Evolutionary conservation across 2,797 vertebrate genomes (phyloP).

Genomic region (Anisognathus igniventris): DNA sequence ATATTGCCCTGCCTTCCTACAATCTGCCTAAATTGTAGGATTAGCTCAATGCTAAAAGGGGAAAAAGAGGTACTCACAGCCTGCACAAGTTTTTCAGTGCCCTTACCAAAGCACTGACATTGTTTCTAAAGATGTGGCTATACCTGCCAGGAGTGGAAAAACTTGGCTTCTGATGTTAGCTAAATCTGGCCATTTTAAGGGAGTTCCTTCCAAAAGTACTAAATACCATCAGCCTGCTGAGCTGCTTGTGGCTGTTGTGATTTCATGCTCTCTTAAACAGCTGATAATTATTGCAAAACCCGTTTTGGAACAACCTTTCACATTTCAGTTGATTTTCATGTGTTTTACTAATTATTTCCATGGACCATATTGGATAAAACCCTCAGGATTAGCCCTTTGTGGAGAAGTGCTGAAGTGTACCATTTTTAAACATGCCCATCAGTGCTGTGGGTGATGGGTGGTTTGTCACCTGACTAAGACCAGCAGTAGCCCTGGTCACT

Average conservation of each 20-base stretch:
- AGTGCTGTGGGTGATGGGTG: not conserved
- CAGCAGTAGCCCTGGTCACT: not conserved
- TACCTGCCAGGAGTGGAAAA: not conserved
- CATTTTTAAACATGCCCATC: not conserved
- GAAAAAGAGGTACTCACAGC: not conserved
- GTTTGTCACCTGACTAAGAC: rapidly evolving
- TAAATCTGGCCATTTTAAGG: not conserved
- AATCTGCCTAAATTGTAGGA: not conserved
- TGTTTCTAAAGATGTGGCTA: not conserved
- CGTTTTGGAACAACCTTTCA: not conserved
- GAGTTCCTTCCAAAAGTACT: not conserved
- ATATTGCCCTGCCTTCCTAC: not conserved
- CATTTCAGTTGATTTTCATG: not conserved
- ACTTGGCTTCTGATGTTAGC: not conserved
- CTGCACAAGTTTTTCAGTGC: not conserved
- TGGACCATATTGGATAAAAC: not conserved
- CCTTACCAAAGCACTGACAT: not conserved
- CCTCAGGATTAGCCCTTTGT: not conserved
- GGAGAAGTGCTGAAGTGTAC: not conserved
- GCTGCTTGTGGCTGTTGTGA: not conserved
- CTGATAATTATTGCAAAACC: not conserved
- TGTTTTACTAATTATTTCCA: not conserved
- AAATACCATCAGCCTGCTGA: not conserved
- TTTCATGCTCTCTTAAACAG: not conserved
- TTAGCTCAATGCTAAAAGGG: not conserved